Percentiles rank a stretch among this genome's conserved stretches.
These are phyloP conservation scores for Malurus leucopterus DNA, from an alignment of 2,797 vertebrate species.

Conservation along the genomic window DNA sequence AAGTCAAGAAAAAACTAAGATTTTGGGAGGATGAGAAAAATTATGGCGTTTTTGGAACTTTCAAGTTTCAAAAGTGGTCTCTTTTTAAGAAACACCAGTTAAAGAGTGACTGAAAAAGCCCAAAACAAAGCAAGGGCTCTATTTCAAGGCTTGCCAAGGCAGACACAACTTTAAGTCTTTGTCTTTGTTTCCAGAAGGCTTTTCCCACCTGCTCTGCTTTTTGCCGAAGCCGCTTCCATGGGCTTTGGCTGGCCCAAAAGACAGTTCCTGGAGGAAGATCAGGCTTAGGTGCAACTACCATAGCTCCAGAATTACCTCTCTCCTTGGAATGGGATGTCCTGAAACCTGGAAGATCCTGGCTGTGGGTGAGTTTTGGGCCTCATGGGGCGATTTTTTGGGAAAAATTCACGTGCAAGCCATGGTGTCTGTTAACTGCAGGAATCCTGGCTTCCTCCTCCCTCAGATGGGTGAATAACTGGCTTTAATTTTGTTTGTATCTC, in stretches of 20 bases:
- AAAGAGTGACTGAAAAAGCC: background rate
- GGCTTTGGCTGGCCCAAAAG: background rate
- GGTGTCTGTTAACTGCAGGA: background rate
- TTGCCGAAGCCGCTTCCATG: background rate
- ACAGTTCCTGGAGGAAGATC: background rate
- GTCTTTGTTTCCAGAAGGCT: background rate
- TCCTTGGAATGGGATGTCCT: background rate
- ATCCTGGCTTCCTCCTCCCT: background rate
- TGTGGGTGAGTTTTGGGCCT: background rate
- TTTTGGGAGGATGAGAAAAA: background rate
- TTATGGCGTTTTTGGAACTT: background rate
- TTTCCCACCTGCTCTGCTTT: background rate
- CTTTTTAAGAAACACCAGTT: background rate
- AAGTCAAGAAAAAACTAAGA: background rate
- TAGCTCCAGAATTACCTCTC: rapidly evolving
- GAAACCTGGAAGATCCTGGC: rapidly evolving
- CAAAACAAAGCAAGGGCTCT: background rate
- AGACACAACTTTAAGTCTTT: background rate
- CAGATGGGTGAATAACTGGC: background rate
- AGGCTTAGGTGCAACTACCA: background rate
- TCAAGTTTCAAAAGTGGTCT: background rate
- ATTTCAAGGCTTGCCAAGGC: background rate
- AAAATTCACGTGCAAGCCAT: background rate
- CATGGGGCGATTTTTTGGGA: background rate
- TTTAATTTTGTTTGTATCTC: background rate